phyloP scores from a whole-genome alignment of 2,113 vertebrate genomes.

The Ceyx melanurus region DNA sequence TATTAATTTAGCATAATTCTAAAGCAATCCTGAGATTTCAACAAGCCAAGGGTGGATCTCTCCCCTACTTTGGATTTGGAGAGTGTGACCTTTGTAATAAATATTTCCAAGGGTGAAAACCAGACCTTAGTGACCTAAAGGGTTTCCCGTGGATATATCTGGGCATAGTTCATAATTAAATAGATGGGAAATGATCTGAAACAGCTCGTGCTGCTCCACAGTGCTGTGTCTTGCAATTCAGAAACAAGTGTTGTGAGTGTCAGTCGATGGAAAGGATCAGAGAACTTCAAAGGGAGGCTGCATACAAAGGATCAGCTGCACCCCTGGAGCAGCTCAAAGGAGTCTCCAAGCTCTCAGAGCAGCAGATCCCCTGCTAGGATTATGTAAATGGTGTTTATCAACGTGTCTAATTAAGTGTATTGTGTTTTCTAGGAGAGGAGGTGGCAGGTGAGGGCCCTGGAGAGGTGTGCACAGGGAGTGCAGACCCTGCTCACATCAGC shows the following conservation, averaged over 20 bases:
- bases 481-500: not conserved
- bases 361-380: not conserved
- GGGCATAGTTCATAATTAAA: not conserved
- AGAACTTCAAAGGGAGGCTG: not conserved
- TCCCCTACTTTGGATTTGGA: not conserved
- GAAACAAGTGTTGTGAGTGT: fast-evolving
- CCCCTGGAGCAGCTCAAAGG: not conserved
- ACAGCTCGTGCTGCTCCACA: not conserved
- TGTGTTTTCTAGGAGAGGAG: not conserved
- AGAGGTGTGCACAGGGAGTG: not conserved
- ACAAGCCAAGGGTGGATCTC: not conserved
- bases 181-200: not conserved
- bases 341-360: not conserved
- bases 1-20: not conserved
- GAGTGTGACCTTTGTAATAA: not conserved
- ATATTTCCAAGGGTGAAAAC: not conserved
- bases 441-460: not conserved
- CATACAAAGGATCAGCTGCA: not conserved
- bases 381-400: not conserved
- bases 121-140: not conserved
- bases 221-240: not conserved
- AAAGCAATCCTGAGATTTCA: not conserved
- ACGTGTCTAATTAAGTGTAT: not conserved
- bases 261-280: not conserved
- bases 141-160: not conserved